These are phyloP conservation scores for Melanostigma gelatinosum DNA, from an alignment of 2,113 vertebrate species.

Conservation along the genomic window DNA sequence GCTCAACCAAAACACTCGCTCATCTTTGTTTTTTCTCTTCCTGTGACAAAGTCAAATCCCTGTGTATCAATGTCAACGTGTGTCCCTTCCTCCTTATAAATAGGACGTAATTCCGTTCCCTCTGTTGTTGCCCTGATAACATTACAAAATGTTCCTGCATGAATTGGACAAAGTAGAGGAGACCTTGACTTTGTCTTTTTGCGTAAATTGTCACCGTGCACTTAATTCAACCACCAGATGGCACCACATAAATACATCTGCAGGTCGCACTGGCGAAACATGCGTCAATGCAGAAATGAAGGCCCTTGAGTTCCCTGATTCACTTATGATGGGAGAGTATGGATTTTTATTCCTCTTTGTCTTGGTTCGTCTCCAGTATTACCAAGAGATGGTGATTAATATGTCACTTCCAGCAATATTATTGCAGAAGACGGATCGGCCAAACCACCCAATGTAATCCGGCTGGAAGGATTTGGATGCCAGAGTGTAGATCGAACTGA, in stretches of 20 bases:
- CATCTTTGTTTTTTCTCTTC: not conserved
- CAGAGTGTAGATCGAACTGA: conserved; percentile 64
- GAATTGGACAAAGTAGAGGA: conserved; percentile 9
- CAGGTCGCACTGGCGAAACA: too few species aligned
- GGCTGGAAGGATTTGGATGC: conserved; percentile 46
- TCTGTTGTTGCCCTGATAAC: conserved; percentile 12
- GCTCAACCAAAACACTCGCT: not conserved
- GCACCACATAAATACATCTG: not conserved
- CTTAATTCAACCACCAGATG: not conserved
- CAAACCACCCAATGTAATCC: conserved; percentile 48
- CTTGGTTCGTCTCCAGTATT: conserved; percentile 8
- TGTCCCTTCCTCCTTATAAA: not conserved
- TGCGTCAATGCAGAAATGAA: not conserved
- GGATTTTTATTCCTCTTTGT: conserved; percentile 27
- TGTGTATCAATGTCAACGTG: not conserved
- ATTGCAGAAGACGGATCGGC: conserved; percentile 43
- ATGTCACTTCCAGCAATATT: conserved; percentile 50
- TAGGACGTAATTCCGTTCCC: conserved; percentile 24
- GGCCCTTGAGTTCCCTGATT: not conserved
- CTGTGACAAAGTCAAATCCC: conserved; percentile 17
- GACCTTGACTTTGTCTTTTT: conserved; percentile 31
- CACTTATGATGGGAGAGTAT: conserved; percentile 14
- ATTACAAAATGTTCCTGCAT: conserved; percentile 16
- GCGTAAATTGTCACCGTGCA: not conserved
- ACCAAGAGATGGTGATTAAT: conserved; percentile 49